Conservation (phyloP, 2,797 vertebrate genomes). For the Danio jaintianensis region DNA sequence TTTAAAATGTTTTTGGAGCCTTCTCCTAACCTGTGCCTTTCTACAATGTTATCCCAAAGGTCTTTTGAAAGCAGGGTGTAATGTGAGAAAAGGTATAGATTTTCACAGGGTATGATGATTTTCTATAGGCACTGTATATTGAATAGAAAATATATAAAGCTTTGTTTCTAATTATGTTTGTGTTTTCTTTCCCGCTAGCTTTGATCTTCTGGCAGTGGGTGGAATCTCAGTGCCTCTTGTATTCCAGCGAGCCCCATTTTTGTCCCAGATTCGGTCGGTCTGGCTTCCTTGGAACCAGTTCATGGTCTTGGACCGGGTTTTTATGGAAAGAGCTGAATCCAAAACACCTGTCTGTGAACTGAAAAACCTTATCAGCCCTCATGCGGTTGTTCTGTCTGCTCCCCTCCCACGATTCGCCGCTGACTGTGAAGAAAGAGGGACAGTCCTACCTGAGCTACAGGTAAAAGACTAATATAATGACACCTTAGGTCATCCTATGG, state of each 20-base stretch:
- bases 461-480: slow-evolving; percentile 63
- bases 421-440: slow-evolving; percentile 84
- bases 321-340: slow-evolving; percentile 79
- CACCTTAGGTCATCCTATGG: background rate
- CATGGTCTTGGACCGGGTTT: slow-evolving; percentile 84
- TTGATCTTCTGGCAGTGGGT: slow-evolving; percentile 87
- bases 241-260: slow-evolving; percentile 88
- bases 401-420: slow-evolving; percentile 85
- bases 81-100: too few species aligned
- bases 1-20: too few species aligned
- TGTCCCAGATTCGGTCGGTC: slow-evolving; percentile 82
- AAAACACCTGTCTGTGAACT: slow-evolving; percentile 79
- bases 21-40: too few species aligned
- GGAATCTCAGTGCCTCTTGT: slow-evolving; percentile 84
- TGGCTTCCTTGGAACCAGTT: slow-evolving; percentile 91
- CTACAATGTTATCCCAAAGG: too few species aligned
- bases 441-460: slow-evolving; percentile 86
- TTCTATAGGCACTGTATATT: too few species aligned
- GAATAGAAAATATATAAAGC: slow-evolving; percentile 40
- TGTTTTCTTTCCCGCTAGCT: slow-evolving; percentile 74
- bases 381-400: slow-evolving; percentile 85
- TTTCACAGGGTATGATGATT: too few species aligned
- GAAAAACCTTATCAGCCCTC: slow-evolving; percentile 82
- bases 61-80: too few species aligned
- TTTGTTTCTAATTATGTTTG: slow-evolving; percentile 46